Base-by-base conservation (phyloP, 1,140 invertebrate genomes). In the Neodiprion virginianus region DNA sequence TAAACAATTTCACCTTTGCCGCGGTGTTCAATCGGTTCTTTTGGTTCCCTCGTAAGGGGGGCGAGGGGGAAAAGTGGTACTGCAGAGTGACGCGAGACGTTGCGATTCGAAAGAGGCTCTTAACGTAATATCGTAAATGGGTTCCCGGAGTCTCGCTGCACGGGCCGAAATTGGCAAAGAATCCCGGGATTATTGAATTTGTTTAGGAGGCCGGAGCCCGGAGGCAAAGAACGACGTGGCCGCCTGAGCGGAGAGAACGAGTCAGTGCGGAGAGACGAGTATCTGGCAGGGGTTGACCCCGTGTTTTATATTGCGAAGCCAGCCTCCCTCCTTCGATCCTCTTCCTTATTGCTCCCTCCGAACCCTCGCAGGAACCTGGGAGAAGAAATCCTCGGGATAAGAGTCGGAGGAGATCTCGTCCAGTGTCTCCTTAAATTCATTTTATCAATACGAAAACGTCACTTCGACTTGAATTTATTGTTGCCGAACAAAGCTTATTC, bases 181-280 rank as follows among this genome's bases (percentile, higher is more conserved):
- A 87, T 87, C 84, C 84, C 82, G 81, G 81, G 82, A 85, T 88
- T 87, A 87, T 88, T 87, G 86, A 87, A 87, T 88, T 88, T 87
- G 84, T 88, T 87, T 86, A 85, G 82, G 82, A 61, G 77, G 79
- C 73, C 74, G 75, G 77, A 71, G 74, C 79, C 75, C 70, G 79
- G 75, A 76, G 78, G 79, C 74, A 78, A 70, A 77, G 76, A 40
- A 79, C 76, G 66, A 79, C 79, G 76, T 75, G 76, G 82, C 75
- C 49, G 23, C 65, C 28, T 61, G 53, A 61, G 53, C 53, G 53
- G n/a, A 61, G 11, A 1, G 28, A 40, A 40, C 28, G 28, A 28
- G 28, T n/a, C 53, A 61, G 53, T 11, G 53, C 53, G 0, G 9
- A 11, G 9, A 11, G 53, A 5, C 71, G 40, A 11, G 80, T 84